A percentile compares a stretch with the other conserved stretches of the same genome.
These are phyloP conservation scores for Drosophila kokeensis DNA, from an alignment of 2,888 invertebrate genomes.

Conservation along the genomic window DNA sequence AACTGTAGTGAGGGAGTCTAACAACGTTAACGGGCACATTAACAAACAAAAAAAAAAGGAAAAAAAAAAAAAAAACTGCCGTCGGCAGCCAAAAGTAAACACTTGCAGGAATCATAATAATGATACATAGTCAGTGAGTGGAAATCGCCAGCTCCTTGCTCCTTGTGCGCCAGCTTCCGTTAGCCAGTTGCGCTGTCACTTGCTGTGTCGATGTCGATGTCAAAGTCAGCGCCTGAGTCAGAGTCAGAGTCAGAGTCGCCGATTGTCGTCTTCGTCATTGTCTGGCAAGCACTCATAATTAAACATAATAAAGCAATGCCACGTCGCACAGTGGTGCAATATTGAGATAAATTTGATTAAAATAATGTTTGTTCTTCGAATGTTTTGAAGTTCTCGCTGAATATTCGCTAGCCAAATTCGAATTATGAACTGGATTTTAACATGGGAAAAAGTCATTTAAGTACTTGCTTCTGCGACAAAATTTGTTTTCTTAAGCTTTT, in stretches of 20 bases:
- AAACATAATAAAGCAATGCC: constrained; percentile 55
- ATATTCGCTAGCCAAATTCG: not conserved
- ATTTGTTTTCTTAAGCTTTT: not conserved
- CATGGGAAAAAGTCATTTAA: no score
- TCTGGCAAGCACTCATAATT: constrained; percentile 71
- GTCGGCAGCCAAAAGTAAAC: constrained; percentile 77
- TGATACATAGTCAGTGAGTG: constrained; percentile 72
- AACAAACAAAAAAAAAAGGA: constrained; percentile 37
- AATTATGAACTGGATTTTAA: no score
- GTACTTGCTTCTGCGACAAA: not conserved
- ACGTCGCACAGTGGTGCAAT: constrained; percentile 37
- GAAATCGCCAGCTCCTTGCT: constrained; percentile 39
- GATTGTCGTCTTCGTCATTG: constrained; percentile 56
- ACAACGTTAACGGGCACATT: constrained; percentile 78
- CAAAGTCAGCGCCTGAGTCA: not conserved
- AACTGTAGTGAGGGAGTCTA: constrained; percentile 63
- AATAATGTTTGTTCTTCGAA: not conserved
- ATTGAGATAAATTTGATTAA: not conserved
- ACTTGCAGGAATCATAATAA: constrained; percentile 76
- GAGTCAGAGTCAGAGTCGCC: constrained; percentile 27
- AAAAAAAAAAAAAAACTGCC: constrained; percentile 36
- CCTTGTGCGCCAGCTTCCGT: constrained; percentile 49
- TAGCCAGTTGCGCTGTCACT: constrained; percentile 44
- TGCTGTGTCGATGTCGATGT: constrained; percentile 1
- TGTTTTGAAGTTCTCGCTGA: not conserved